Evolutionary conservation across 1,140 invertebrate genomes (phyloP), one percentile per base, ranked within the genome.

Genomic region (Saxidomus purpurata): DNA sequence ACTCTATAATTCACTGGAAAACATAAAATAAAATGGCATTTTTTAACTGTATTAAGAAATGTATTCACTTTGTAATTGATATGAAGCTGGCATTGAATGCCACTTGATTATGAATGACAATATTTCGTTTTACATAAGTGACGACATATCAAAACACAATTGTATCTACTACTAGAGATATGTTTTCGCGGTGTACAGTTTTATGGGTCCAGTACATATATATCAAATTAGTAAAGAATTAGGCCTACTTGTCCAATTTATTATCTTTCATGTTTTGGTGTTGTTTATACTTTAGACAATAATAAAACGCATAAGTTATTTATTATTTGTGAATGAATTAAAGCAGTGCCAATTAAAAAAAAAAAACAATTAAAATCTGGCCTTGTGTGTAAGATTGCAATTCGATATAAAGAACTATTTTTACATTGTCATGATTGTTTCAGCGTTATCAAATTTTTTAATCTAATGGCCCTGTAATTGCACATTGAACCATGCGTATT

Each of bases 381-480:
- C 59, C 59, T 63, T 63, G 59, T 22, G 59, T 63, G 59, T 63
- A 2, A 63, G 59, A 63, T 63, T 63, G 59, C 15, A 28, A 25
- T 28, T 19, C n/a, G 6, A 63, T 22, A 63, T 63, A 63, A 63
- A 63, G 8, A 28, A 15, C n/a, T 63, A 63, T 63, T 63, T 63
- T 28, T 63, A 28, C 52, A 63, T 63, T 63, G n/a, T 28, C 19
- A 28, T 28, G 22, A 9, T 63, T 63, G 59, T 25, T 63, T 63
- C n/a, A 9, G 59, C 28, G n/a, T n/a, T 63, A n/a, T n/a, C 28
- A 63, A n/a, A 63, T 28, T 63, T 63, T 8, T 63, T 63, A 63
- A 63, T 63, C 19, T 63, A 63, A 63, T 63, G 59, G 15, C 19
- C 59, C 59, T 63, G 19, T 28, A n/a, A 63, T 63, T 63, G 59